Evolutionary conservation across 1,140 invertebrate species (phyloP), one percentile per base, ranked within the genome.

Genomic region (Orussus abietinus): DNA sequence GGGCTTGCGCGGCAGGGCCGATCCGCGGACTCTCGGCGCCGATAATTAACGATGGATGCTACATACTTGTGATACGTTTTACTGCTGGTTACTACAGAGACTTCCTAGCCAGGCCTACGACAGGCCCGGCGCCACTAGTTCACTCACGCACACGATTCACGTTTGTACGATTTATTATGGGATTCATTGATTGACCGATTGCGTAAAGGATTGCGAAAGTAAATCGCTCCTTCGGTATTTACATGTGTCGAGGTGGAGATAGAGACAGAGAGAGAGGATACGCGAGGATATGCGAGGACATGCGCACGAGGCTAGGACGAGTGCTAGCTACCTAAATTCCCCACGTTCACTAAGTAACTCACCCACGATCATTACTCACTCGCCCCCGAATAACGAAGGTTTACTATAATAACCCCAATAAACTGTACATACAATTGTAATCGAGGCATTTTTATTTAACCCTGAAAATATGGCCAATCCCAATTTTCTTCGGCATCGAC

Each of bases 11-110:
- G n/a, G n/a, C n/a, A n/a, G n/a, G n/a, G n/a, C n/a, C n/a, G 60
- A 59, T 47, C 52, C 50, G 35, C 50, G 42, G 55, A 64, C 62
- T 49, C 49, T 59, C 63, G 62, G 13, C 33, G 37, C 64, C 66
- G 62, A 64, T 59, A 43, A 64, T 62, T 57, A 58, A 59, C 49
- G 55, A 71, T 69, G 62, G 68, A 72, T 66, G 70, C 68, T 74
- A 68, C 64, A 70, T 66, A 74, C 63, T 64, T 74, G 71, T 74
- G 71, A 74, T 74, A 74, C 64, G 64, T 74, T 74, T 64, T 73
- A 74, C 71, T 65, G 62, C 69, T 74, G 68, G 69, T 71, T 72
- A 72, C 70, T 73, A 72, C 69, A 70, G 68, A 72, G 64, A 74
- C 71, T 74, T 74, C 69, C 71, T 71, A 72, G 59, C 55, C 51